These are phyloP conservation scores for Xerus rutilus DNA, from an alignment of 2,797 vertebrate genomes.

Conservation along the genomic window DNA sequence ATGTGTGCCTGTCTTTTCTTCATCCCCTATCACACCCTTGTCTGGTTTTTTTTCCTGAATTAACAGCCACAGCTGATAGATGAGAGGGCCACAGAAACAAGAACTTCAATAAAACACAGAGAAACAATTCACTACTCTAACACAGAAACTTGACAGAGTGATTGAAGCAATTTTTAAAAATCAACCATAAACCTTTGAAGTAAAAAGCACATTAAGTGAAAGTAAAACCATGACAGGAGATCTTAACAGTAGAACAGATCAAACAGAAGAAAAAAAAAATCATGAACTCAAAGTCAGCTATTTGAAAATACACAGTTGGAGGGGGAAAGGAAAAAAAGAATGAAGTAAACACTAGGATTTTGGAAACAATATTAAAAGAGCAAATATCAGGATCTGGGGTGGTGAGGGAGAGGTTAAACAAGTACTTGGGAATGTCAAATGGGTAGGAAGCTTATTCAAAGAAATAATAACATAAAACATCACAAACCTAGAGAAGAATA, in stretches of 20 bases:
- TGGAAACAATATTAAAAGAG: not conserved
- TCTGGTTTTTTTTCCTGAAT: too few species aligned
- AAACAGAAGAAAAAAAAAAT: slow-evolving; percentile 14
- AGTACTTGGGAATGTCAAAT: not conserved
- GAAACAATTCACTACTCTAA: not conserved
- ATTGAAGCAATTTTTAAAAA: not conserved
- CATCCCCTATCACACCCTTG: too few species aligned
- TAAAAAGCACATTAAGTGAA: not conserved
- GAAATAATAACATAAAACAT: not conserved
- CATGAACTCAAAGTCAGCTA: not conserved
- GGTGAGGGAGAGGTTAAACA: not conserved
- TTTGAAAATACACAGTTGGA: not conserved
- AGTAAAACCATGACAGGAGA: not conserved
- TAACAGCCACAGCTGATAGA: too few species aligned
- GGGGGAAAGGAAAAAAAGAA: not conserved
- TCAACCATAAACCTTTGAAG: not conserved
- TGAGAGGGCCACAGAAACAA: not conserved
- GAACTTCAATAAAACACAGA: not conserved
- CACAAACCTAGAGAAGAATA: not conserved
- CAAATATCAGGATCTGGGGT: not conserved
- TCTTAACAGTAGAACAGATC: not conserved
- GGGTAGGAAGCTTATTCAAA: not conserved
- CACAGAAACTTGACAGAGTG: not conserved
- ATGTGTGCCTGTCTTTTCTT: too few species aligned
- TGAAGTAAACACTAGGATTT: not conserved